phyloP scores from a whole-genome alignment of 2,113 vertebrate genomes.

The Aegithalos caudatus region DNA sequence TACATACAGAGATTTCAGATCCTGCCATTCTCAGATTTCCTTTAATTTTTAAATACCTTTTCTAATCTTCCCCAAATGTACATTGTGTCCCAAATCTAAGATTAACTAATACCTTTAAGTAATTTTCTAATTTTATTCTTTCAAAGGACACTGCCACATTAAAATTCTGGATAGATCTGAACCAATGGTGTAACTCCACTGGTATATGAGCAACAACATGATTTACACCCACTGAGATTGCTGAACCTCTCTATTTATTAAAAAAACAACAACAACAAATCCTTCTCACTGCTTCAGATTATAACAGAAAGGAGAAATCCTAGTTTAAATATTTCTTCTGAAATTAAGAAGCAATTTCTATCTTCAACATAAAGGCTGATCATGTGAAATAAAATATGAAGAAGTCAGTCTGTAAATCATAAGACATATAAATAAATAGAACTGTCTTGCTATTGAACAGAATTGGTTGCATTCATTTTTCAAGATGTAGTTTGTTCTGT shows the following conservation, averaged over 20 bases:
- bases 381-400: not conserved
- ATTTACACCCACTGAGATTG: not conserved
- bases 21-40: not conserved
- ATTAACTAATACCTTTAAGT: not conserved
- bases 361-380: not conserved
- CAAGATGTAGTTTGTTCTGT: not conserved
- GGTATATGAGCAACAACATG: not conserved
- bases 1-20: not conserved
- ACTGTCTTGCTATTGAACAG: not conserved
- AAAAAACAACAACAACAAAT: not conserved
- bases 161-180: not conserved
- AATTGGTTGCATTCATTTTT: not conserved
- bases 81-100: not conserved
- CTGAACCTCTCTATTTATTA: not conserved
- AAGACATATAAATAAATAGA: not conserved
- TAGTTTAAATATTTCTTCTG: not conserved
- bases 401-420: not conserved
- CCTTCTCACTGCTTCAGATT: not conserved
- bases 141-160: not conserved
- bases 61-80: not conserved
- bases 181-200: not conserved
- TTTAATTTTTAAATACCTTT: not conserved
- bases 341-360: not conserved
- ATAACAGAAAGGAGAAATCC: not conserved
- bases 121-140: not conserved